A percentile compares a stretch with the other conserved stretches of the same genome.
Evolutionary conservation across 2,888 invertebrate genomes (phyloP).

Genomic region (Trichopria drosophilae): DNA sequence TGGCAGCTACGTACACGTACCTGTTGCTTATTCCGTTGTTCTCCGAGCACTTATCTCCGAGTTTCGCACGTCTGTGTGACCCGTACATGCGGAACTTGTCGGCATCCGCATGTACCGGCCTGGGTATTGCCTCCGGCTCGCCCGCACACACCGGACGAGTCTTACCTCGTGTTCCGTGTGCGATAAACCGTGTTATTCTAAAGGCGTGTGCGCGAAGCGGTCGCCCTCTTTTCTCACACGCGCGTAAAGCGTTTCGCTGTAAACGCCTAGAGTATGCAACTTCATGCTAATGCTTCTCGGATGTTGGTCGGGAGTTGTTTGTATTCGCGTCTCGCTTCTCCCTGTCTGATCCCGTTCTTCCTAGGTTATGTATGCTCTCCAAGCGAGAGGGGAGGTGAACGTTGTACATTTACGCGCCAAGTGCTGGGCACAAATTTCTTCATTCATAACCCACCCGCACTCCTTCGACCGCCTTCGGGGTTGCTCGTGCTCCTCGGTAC

Average conservation of each 20-base stretch:
- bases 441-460: constrained; percentile 47
- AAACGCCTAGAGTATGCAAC: constrained; percentile 8
- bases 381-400: constrained; percentile 19
- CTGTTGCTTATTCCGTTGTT: constrained; percentile 53
- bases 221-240: too few relatives aligned
- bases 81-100: too few relatives aligned
- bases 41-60: constrained; percentile 29
- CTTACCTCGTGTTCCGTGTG: too few relatives aligned
- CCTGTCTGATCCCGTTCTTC: constrained; percentile 32
- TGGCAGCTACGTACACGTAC: constrained; percentile 42
- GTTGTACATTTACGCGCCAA: constrained; percentile 36
- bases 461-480: constrained; percentile 26
- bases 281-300: constrained; percentile 34
- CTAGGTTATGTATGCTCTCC: constrained; percentile 24
- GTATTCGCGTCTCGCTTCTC: constrained; percentile 30
- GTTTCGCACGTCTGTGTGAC: too few relatives aligned
- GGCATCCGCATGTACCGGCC: too few relatives aligned
- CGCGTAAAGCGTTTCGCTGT: constrained; percentile 12
- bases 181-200: too few relatives aligned
- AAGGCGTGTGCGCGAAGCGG: too few relatives aligned
- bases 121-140: constrained; percentile 29
- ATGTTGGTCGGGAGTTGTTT: constrained; percentile 25
- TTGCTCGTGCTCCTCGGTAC: constrained; percentile 31
- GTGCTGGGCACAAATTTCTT: constrained; percentile 47
- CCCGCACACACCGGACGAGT: constrained; percentile 26